phyloP scores from a whole-genome alignment of 1,140 invertebrate genomes.

The Drosophila pandora region DNA sequence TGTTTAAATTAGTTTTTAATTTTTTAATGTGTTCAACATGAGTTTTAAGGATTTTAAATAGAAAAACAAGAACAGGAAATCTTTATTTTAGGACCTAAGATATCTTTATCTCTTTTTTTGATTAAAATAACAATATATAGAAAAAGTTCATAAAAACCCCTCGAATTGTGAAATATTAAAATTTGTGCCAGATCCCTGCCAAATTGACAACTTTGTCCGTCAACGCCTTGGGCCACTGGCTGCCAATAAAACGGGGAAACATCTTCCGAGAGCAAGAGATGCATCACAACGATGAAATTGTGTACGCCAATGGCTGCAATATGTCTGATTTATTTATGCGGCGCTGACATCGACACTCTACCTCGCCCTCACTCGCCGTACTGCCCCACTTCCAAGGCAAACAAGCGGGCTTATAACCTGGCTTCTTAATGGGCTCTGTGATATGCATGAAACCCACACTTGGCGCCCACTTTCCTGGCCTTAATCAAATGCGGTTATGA shows the following conservation, averaged over 20 bases:
- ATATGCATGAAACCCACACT: slow-evolving; percentile 50
- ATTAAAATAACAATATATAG: too few species aligned
- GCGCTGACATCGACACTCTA: slow-evolving; percentile 43
- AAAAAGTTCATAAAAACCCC: too few species aligned
- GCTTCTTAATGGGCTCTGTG: slow-evolving; percentile 67
- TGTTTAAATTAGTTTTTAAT: too few species aligned
- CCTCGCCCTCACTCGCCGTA: neutral
- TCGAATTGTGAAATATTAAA: neutral
- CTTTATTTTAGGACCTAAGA: too few species aligned
- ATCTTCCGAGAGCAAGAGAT: slow-evolving; percentile 2
- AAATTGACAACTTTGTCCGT: neutral
- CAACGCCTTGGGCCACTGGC: neutral
- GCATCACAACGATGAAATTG: slow-evolving; percentile 24
- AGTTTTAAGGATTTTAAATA: too few species aligned
- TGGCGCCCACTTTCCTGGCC: slow-evolving; percentile 14
- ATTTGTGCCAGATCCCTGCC: neutral
- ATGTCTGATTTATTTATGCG: slow-evolving; percentile 62
- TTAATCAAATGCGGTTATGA: slow-evolving; percentile 66
- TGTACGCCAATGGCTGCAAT: slow-evolving; percentile 35
- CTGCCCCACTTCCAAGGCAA: neutral
- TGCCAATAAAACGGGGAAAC: slow-evolving; percentile 38
- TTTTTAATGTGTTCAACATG: too few species aligned
- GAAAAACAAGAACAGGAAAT: too few species aligned
- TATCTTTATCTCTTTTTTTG: too few species aligned
- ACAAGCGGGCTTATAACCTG: slow-evolving; percentile 5